Evolutionary conservation across 2,888 invertebrate species (phyloP), one percentile per base, ranked within the genome.

Genomic region (Lasioglossum leucozonium): DNA sequence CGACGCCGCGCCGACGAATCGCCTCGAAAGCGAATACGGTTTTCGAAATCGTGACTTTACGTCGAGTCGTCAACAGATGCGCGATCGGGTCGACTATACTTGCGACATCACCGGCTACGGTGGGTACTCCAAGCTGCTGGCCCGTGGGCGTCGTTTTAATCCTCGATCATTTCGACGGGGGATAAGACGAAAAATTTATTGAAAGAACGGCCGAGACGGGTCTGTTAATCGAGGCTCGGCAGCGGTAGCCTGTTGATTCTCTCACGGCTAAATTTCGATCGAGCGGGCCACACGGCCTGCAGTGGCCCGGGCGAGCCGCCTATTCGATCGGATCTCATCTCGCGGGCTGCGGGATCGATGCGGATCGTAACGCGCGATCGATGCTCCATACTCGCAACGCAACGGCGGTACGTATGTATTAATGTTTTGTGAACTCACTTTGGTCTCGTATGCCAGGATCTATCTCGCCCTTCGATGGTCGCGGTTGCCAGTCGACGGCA

Each of bases 341-440:
- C 22, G 22, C n/a, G 2, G 1, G 51, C 22, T 34, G 34, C 1
- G 3, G 34, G 34, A 34, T 34, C 34, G n/a, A n/a, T n/a, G n/a
- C n/a, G n/a, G n/a, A n/a, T n/a, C n/a, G n/a, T n/a, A n/a, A n/a
- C n/a, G n/a, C n/a, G 58, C 13, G 13, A 62, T 30, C 62, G 71
- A 71, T 42, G 34, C 71, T 71, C 71, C 34, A 30, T 8, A n/a
- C 72, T 37, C 22, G n/a, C 10, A n/a, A 10, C 22, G 16, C 16
- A 6, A 16, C 22, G 44, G 47, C n/a, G n/a, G 51, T 18, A 55
- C n/a, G n/a, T n/a, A n/a, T n/a, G n/a, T n/a, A n/a, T n/a, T n/a
- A n/a, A n/a, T n/a, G n/a, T n/a, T 18, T 40, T 30, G 26, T 22
- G 72, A 85, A 88, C 88, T 88, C 79, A 88, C 88, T 11, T 69